phyloP scores from a whole-genome alignment of 2,888 invertebrate species.

The Ceriagrion tenellum region DNA sequence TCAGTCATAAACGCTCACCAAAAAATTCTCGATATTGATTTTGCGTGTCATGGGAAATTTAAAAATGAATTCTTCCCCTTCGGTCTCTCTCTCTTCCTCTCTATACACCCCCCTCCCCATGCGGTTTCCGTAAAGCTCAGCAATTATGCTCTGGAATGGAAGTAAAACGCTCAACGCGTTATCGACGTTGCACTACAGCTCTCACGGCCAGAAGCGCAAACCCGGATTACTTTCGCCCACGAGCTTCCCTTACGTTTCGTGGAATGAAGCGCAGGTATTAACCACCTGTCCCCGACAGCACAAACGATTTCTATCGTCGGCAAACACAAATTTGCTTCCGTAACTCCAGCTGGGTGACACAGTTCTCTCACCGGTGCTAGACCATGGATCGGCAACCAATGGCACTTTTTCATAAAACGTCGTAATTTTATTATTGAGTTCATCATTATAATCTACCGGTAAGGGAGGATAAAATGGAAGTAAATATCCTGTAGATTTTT shows the following conservation, averaged over 20 bases:
- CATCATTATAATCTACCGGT: too few relatives aligned
- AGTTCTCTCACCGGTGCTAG: too few relatives aligned
- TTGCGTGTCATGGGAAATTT: background rate
- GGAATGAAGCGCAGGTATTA: slow-evolving; percentile 5
- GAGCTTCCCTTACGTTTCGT: background rate
- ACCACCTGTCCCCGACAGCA: background rate
- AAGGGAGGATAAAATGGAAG: too few relatives aligned
- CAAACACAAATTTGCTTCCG: background rate
- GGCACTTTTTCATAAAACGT: too few relatives aligned
- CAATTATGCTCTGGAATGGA: background rate
- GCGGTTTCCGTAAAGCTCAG: background rate
- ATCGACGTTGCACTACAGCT: background rate
- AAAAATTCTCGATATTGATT: background rate
- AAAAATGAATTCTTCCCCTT: background rate
- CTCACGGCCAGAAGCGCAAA: background rate
- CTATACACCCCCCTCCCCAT: background rate
- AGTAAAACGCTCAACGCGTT: background rate
- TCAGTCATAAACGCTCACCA: background rate
- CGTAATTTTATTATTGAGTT: too few relatives aligned
- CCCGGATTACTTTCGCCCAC: slow-evolving; percentile 7
- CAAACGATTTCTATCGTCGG: background rate
- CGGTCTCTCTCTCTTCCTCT: background rate
- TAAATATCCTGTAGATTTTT: too few relatives aligned
- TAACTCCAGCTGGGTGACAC: too few relatives aligned
- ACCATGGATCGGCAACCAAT: too few relatives aligned